Evolutionary conservation across 2,113 vertebrate genomes (phyloP).

Genomic region (Ptyas mucosa): DNA sequence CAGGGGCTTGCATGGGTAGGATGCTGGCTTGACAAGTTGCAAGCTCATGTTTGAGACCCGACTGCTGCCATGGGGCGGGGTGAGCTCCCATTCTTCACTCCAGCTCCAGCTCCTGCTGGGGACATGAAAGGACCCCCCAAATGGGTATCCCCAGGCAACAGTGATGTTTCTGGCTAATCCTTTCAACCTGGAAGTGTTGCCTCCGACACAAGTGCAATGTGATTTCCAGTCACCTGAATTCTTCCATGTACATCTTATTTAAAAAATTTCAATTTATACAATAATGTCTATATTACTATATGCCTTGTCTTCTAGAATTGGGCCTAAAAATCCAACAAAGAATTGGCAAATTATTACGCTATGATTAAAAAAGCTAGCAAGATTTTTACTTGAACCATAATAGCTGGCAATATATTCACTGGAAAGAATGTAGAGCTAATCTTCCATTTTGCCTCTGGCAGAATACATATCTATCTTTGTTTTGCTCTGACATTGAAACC

Average conservation of each 20-base stretch:
- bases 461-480: background rate
- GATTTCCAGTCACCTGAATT: background rate
- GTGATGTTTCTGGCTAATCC: background rate
- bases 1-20: background rate
- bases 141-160: fast-evolving
- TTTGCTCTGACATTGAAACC: background rate
- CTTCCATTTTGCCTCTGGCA: background rate
- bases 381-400: background rate
- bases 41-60: background rate
- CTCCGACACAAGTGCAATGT: background rate
- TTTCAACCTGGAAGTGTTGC: background rate
- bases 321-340: background rate
- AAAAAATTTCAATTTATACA: background rate
- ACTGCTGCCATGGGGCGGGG: background rate
- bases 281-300: background rate
- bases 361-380: background rate
- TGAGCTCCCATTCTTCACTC: background rate
- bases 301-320: background rate
- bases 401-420: background rate
- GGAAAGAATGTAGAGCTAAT: background rate
- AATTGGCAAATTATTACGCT: background rate
- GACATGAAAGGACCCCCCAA: background rate
- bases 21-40: background rate
- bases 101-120: background rate
- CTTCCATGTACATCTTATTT: background rate